phyloP scores from a whole-genome alignment of 2,113 vertebrate genomes.

The Semicossyphus pulcher region DNA sequence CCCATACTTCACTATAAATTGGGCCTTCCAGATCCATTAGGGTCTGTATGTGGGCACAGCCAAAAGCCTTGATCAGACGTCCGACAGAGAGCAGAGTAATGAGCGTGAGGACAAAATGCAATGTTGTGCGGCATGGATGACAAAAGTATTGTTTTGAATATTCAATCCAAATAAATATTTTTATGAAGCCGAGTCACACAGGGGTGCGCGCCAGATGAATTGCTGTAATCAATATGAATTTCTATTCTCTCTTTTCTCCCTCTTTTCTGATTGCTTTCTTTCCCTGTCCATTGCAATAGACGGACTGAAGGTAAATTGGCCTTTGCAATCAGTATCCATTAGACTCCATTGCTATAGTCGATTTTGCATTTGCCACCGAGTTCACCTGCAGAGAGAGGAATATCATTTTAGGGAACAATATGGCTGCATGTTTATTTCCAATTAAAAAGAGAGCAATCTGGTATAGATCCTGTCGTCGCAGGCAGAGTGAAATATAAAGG shows the following conservation, averaged over 20 bases:
- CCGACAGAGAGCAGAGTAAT: background rate
- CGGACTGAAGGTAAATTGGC: conserved; percentile 41
- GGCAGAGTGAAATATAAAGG: background rate
- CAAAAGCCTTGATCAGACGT: conserved; percentile 31
- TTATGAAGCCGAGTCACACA: conserved; percentile 29
- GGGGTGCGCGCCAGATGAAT: conserved; percentile 33
- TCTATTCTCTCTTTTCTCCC: background rate
- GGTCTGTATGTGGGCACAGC: background rate
- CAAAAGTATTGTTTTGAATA: conserved; percentile 22
- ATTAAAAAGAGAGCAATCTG: conserved; percentile 23
- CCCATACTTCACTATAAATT: conserved; percentile 66
- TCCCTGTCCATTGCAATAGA: conserved; percentile 3
- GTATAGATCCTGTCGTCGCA: background rate
- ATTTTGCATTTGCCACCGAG: conserved; percentile 25
- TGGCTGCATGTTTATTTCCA: background rate
- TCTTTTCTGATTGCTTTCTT: conserved; percentile 23
- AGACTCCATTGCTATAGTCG: conserved; percentile 6
- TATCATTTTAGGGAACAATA: conserved; percentile 25
- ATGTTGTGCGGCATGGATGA: background rate
- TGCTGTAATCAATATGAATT: conserved; percentile 59
- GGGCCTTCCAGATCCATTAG: conserved; percentile 62
- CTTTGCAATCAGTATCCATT: conserved; percentile 58
- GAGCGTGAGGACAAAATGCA: background rate
- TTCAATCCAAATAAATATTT: conserved; percentile 56
- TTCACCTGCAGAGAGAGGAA: conserved; percentile 13